A percentile compares a stretch with the other conserved stretches of the same genome.
Conservation (phyloP, 2,113 vertebrate genomes). For the Phodopus roborovskii region DNA sequence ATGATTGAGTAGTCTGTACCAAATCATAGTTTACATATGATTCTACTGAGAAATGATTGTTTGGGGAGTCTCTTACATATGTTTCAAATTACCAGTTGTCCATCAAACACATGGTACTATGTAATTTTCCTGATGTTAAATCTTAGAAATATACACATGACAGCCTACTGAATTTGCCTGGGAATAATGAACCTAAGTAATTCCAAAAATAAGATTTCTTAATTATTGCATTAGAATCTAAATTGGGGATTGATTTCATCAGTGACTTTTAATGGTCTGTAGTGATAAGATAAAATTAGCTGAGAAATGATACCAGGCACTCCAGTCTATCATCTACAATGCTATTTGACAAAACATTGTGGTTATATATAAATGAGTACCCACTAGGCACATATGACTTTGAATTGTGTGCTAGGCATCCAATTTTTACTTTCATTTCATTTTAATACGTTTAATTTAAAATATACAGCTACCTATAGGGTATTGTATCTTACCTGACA, state of each 20-base stretch:
- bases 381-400: not conserved
- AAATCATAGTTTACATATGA: conserved; percentile 38
- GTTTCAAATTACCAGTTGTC: conserved; percentile 55
- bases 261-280: conserved; percentile 38
- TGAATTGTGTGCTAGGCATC: not conserved
- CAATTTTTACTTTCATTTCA: conserved; percentile 33
- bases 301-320: not conserved
- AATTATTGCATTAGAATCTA: conserved; percentile 53
- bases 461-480: not conserved
- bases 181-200: conserved; percentile 58
- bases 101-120: conserved; percentile 39
- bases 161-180: conserved; percentile 30
- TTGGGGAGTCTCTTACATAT: conserved; percentile 38
- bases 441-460: conserved; percentile 29
- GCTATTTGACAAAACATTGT: not conserved
- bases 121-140: conserved; percentile 42
- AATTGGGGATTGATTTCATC: conserved; percentile 60
- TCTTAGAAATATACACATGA: conserved; percentile 49
- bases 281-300: conserved; percentile 60
- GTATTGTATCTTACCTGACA: not conserved
- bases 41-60: conserved; percentile 56
- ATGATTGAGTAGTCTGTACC: conserved; percentile 14
- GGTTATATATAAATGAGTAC: not conserved
- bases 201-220: conserved; percentile 63
- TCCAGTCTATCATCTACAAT: not conserved